Conservation (phyloP, 30 jellyfish, hydroid and myxozoan genomes). For the Turritopsis rubra region DNA sequence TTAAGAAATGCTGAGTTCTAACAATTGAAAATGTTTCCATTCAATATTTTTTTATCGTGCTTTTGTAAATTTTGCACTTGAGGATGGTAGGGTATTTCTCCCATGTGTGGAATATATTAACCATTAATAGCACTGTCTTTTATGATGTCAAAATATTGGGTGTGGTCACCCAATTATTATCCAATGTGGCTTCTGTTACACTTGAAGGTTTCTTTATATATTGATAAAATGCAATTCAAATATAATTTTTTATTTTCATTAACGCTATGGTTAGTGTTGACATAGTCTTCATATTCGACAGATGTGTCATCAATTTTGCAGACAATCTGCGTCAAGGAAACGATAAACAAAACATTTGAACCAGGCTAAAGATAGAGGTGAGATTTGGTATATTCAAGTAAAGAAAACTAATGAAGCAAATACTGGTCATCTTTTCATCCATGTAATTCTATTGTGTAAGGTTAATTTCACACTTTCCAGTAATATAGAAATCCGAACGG, state of each 20-base stretch:
- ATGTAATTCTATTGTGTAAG: no score
- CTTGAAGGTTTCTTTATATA: no score
- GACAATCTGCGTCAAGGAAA: not conserved
- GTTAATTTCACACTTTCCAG: no score
- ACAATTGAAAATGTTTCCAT: no score
- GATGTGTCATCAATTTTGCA: not conserved
- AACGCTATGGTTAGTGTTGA: not conserved
- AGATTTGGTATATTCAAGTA: no score
- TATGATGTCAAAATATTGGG: not conserved
- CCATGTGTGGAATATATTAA: not conserved
- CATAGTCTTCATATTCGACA: not conserved
- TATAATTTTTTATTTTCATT: not conserved
- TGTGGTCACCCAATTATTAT: not conserved
- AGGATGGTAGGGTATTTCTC: not conserved
- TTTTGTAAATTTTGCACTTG: no score
- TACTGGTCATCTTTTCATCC: no score
- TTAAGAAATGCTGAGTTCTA: not conserved
- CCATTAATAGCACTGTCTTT: not conserved
- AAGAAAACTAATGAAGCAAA: no score
- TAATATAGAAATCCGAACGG: no score
- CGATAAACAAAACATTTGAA: not conserved
- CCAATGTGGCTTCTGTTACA: not conserved
- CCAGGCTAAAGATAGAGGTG: not conserved
- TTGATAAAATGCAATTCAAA: not conserved
- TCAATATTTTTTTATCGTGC: not conserved